Conservation (phyloP, 2,888 invertebrate genomes). For the Lamellibrachia columna region DNA sequence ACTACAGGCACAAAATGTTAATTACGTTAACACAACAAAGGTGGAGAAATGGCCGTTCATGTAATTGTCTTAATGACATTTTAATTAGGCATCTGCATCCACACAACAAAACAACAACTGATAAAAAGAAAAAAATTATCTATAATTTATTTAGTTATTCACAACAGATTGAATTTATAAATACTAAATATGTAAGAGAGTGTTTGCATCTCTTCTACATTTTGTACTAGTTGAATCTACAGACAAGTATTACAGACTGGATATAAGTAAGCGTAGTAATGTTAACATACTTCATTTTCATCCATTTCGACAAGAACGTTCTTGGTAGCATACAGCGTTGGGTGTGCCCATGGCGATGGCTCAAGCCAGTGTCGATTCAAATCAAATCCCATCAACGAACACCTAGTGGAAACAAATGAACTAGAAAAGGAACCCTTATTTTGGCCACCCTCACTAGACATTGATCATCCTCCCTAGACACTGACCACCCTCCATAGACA, state of each 20-base stretch:
- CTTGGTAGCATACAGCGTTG: constrained; percentile 85
- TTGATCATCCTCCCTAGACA: no score
- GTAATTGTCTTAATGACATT: no score
- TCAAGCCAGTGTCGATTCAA: constrained; percentile 92
- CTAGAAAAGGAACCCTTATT: background rate
- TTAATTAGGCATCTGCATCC: no score
- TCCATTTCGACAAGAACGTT: constrained; percentile 81
- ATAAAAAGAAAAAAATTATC: no score
- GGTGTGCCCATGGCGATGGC: constrained; percentile 91
- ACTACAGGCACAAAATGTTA: no score
- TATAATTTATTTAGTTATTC: no score
- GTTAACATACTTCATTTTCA: constrained; percentile 76
- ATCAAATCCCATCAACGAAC: constrained; percentile 90
- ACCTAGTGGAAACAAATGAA: constrained; percentile 66
- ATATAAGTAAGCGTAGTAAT: background rate
- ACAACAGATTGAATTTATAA: no score
- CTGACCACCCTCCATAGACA: no score
- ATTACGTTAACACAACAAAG: no score
- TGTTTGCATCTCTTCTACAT: background rate
- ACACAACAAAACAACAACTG: no score
- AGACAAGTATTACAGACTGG: background rate
- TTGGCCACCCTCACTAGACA: background rate
- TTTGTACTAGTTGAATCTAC: background rate
- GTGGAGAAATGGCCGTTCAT: no score
- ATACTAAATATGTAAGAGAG: background rate